These are phyloP conservation scores for Gephyroberyx darwinii DNA, from an alignment of 2,797 vertebrate species.

Conservation along the genomic window DNA sequence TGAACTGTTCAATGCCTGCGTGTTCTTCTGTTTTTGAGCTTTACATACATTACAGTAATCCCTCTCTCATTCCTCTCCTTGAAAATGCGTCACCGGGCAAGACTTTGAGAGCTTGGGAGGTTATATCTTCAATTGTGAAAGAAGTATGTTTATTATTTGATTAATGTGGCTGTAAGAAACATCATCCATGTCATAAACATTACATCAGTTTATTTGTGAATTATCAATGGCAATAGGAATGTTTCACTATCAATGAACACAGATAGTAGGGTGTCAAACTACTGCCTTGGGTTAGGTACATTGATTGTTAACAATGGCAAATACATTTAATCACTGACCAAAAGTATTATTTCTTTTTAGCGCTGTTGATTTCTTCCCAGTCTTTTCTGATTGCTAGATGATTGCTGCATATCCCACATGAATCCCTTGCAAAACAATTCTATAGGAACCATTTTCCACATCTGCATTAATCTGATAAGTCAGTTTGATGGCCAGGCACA, in stretches of 20 bases:
- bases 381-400: constrained; percentile 39
- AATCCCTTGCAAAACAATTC: constrained; percentile 38
- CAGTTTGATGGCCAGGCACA: constrained; percentile 14
- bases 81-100: constrained; percentile 30
- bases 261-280: neutral
- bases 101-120: constrained; percentile 22
- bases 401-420: constrained; percentile 24
- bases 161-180: neutral
- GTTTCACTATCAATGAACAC: neutral
- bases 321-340: neutral
- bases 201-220: neutral
- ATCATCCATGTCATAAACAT: neutral
- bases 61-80: constrained; percentile 33
- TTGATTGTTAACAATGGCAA: neutral
- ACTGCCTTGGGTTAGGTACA: neutral
- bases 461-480: constrained; percentile 39
- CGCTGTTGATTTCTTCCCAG: constrained; percentile 23
- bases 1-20: constrained; percentile 19
- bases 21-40: constrained; percentile 45
- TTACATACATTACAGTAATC: constrained; percentile 70
- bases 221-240: neutral
- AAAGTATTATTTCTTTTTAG: too few relatives aligned
- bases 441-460: constrained; percentile 27
- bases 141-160: too few relatives aligned
- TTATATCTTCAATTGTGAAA: neutral